Base-by-base conservation (phyloP, 2,888 invertebrate species). In the Chymomyza fuscimana region DNA sequence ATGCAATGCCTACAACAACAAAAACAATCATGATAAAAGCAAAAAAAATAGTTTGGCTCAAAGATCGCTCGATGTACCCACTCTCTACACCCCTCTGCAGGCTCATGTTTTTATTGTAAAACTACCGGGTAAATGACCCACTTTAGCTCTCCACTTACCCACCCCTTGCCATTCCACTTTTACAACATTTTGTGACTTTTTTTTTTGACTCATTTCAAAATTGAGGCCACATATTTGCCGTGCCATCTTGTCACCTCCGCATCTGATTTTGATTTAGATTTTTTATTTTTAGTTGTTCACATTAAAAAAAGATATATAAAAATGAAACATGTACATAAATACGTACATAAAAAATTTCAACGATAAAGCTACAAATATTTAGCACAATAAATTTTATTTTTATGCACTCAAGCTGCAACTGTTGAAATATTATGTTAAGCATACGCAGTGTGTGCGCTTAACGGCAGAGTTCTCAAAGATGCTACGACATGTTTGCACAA, bases 111-210 rank as follows among this genome's bases (percentile, higher is more conserved):
- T 50, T 29, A 10, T 1, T 15, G 29, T 22, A 58, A 67, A 75
- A 77, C 75, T 80, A 72, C 68, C 78, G 81, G 81, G 82, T 87
- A 82, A 87, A 81, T 88, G 87, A 87, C 88, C 88, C 78, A 87
- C 69, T 79, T 86, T 81, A 72, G 51, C 36, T 66, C 60, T 65
- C 54, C 54, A 12, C 58, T 62, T 52, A 22, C 54, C 15, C 58
- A 54, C 46, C 9, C 19, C 54, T 22, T 54, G 15, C 54, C 54
- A 2, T 54, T 19, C 52, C 10, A 29, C 32, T 32, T 22, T 52
- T 25, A 15, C 54, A 54, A 54, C 58, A 58, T 10, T 58, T 54
- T 74, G 81, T 68, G 86, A 86, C 82, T 83, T 75, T 56, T 56
- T 22, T 22, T 56, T 10, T 54, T 9, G 3, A 54, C 54, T 16